Evolutionary conservation across 2,888 invertebrate species (phyloP).

Genomic region (Diploptera punctata): DNA sequence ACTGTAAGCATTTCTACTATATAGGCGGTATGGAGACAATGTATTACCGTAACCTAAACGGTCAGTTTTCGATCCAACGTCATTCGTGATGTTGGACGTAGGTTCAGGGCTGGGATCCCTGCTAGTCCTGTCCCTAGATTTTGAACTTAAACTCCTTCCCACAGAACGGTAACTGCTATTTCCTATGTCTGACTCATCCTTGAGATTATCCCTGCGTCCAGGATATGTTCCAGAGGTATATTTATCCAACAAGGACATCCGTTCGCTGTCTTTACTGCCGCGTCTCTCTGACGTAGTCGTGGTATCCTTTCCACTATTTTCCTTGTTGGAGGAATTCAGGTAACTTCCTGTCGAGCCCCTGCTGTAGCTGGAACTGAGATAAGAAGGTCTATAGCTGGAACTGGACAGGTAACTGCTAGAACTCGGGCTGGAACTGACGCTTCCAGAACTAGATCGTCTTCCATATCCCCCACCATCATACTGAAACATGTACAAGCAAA

Average conservation of each 20-base stretch:
- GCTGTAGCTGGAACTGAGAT: constrained; percentile 2
- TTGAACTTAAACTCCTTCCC: constrained; percentile 14
- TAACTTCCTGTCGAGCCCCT: constrained; percentile 29
- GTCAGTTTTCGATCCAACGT: neutral
- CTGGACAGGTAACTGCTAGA: constrained; percentile 10
- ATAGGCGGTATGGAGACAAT: constrained; percentile 37
- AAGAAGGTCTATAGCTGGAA: constrained; percentile 9
- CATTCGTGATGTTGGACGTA: neutral
- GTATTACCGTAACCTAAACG: constrained; percentile 12
- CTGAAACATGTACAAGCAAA: neutral
- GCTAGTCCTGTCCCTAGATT: neutral
- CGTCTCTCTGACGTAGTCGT: neutral
- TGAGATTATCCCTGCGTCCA: constrained; percentile 18
- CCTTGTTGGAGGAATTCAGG: constrained; percentile 27
- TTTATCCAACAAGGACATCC: constrained; percentile 36
- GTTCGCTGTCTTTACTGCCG: constrained; percentile 26
- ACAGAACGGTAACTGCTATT: constrained; percentile 24
- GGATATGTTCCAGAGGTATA: constrained; percentile 34
- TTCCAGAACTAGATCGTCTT: neutral
- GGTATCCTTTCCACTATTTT: neutral
- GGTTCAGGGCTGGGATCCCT: constrained; percentile 34
- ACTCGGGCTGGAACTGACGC: neutral
- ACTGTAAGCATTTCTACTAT: constrained; percentile 36
- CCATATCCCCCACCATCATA: constrained; percentile 10
- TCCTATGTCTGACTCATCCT: constrained; percentile 13